Evolutionary conservation across 2,797 vertebrate genomes (phyloP).

Genomic region (Falco novaeseelandiae): DNA sequence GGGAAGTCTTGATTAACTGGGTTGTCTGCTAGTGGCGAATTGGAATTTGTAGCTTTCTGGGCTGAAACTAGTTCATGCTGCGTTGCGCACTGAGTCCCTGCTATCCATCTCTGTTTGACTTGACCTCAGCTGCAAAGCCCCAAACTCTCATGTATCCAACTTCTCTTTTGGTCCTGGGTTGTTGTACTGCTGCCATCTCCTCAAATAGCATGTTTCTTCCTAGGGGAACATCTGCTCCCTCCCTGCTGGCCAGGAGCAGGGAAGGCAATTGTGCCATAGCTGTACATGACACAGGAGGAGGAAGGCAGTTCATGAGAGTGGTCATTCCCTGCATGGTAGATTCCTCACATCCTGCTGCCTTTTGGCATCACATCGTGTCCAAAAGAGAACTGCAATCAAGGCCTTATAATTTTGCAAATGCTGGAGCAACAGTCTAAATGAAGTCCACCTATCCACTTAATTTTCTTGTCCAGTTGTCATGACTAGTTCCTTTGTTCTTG

Average conservation of each 20-base stretch:
- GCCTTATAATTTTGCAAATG: not conserved
- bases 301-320: not conserved
- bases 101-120: not conserved
- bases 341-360: not conserved
- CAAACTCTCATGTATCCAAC: not conserved
- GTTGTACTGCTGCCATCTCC: not conserved
- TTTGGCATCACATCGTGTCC: not conserved
- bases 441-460: not conserved
- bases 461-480: not conserved
- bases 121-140: accelerated
- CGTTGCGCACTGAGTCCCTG: not conserved
- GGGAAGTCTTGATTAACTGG: not conserved
- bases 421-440: not conserved
- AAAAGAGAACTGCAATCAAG: not conserved
- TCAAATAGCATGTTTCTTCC: not conserved
- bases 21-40: not conserved
- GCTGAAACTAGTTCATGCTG: accelerated
- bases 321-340: not conserved
- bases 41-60: not conserved
- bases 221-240: not conserved
- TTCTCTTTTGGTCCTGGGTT: not conserved
- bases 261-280: not conserved
- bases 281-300: not conserved
- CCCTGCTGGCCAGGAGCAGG: not conserved
- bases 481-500: not conserved